phyloP scores from a whole-genome alignment of 2,888 invertebrate species.

The Taphrorychus bicolor region DNA sequence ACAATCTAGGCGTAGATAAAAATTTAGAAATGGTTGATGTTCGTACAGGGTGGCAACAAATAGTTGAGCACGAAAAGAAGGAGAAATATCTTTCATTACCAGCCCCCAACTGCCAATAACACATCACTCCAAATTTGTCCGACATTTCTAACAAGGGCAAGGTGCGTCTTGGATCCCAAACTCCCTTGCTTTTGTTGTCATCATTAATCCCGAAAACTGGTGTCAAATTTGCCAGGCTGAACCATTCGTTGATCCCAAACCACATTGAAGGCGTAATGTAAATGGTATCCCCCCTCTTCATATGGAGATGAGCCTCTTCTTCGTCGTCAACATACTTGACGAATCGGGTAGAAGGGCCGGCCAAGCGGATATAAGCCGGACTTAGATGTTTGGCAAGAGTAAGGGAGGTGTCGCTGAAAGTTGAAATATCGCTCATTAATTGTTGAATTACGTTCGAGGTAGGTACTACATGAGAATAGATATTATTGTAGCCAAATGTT shows the following conservation, averaged over 20 bases:
- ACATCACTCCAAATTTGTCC: constrained; percentile 68
- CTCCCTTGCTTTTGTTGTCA: constrained; percentile 60
- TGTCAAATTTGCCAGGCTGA: constrained; percentile 66
- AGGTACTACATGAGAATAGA: no score
- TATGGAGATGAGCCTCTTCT: constrained; percentile 28
- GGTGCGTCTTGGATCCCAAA: constrained; percentile 75
- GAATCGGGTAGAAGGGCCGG: constrained; percentile 70
- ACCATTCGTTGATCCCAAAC: constrained; percentile 62
- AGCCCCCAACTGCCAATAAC: constrained; percentile 78
- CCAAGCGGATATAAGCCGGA: constrained; percentile 77
- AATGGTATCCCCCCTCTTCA: constrained; percentile 44
- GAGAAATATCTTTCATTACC: no score
- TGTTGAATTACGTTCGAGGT: no score
- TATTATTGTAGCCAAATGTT: no score
- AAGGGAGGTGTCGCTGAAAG: constrained; percentile 64
- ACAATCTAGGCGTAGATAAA: constrained; percentile 11
- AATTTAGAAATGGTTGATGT: no score
- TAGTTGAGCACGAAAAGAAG: no score
- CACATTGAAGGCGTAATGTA: constrained; percentile 55
- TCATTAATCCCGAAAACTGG: constrained; percentile 75
- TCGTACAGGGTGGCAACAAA: no score
- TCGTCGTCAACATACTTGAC: constrained; percentile 53
- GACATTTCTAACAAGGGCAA: constrained; percentile 72
- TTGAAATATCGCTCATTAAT: no score
- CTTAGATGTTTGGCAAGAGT: constrained; percentile 72